phyloP scores from a whole-genome alignment of 2,797 vertebrate genomes.

The Ptychobarbus kaznakovi region DNA sequence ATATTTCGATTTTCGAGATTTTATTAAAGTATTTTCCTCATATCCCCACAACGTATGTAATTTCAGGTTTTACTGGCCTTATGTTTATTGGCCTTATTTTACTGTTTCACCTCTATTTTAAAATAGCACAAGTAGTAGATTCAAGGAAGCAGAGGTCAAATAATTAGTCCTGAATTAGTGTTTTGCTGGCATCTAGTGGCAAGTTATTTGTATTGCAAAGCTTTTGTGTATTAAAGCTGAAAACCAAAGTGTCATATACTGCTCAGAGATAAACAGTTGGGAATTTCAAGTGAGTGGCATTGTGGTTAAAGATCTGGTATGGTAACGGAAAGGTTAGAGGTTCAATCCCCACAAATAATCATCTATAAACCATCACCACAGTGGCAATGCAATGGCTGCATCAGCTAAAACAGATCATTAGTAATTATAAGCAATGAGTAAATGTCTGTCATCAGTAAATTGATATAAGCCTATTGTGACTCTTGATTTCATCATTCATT shows the following conservation, averaged over 20 bases:
- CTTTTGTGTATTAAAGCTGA: not conserved
- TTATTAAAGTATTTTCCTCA: not conserved
- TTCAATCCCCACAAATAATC: not conserved
- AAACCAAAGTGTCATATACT: not conserved
- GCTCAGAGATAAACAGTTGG: not conserved
- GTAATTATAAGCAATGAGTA: not conserved
- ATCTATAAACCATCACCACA: not conserved
- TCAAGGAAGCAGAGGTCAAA: not conserved
- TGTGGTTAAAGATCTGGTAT: not conserved
- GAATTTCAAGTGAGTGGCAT: not conserved
- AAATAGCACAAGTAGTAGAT: not conserved
- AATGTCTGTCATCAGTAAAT: slow-evolving; percentile 18
- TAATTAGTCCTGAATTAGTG: not conserved
- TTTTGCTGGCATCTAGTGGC: slow-evolving; percentile 49
- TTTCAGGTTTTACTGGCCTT: not conserved
- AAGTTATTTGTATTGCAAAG: not conserved
- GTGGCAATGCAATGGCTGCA: not conserved
- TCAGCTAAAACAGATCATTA: not conserved
- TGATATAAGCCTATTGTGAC: not conserved
- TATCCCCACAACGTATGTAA: not conserved
- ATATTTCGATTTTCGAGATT: not conserved
- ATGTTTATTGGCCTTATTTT: not conserved
- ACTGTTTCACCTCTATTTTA: not conserved
- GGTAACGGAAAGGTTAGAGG: not conserved
- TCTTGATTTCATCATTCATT: not conserved